phyloP scores from a whole-genome alignment of 1,140 invertebrate species.

The Eueides isabella region DNA sequence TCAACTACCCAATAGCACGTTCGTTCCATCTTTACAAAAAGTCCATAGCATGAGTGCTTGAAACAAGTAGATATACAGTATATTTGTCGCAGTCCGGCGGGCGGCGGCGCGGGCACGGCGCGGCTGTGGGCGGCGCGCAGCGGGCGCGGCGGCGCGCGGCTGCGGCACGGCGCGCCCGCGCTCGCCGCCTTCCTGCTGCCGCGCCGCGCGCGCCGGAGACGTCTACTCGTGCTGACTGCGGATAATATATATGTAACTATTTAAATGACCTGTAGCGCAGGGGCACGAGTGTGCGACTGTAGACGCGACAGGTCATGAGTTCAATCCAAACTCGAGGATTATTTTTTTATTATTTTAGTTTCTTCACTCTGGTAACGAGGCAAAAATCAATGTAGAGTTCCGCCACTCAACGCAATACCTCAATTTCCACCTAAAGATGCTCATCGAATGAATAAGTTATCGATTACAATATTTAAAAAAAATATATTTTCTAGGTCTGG shows the following conservation, averaged over 20 bases:
- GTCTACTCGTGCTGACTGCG: constrained; percentile 36
- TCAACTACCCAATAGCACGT: background rate
- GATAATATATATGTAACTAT: constrained; percentile 40
- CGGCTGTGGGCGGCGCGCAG: constrained; percentile 32
- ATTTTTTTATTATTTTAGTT: too few relatives aligned
- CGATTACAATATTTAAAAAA: background rate
- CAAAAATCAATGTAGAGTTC: too few relatives aligned
- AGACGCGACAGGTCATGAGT: too few relatives aligned
- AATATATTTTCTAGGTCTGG: constrained; percentile 9
- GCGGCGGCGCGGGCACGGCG: constrained; percentile 32
- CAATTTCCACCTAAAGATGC: background rate
- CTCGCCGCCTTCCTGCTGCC: constrained; percentile 36
- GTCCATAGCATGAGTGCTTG: too few relatives aligned
- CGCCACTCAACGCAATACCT: too few relatives aligned
- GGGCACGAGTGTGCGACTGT: too few relatives aligned
- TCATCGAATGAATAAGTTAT: background rate
- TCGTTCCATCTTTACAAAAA: too few relatives aligned
- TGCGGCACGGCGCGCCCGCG: constrained; percentile 31
- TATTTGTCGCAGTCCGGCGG: constrained; percentile 39
- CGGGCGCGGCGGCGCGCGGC: constrained; percentile 17
- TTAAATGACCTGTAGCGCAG: too few relatives aligned
- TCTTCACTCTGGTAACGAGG: too few relatives aligned
- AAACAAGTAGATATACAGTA: too few relatives aligned
- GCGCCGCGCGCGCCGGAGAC: constrained; percentile 6
- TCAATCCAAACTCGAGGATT: too few relatives aligned